Percentiles rank a stretch among this genome's conserved stretches.
Conservation (phyloP, 2,113 vertebrate genomes). For the Perognathus longimembris region DNA sequence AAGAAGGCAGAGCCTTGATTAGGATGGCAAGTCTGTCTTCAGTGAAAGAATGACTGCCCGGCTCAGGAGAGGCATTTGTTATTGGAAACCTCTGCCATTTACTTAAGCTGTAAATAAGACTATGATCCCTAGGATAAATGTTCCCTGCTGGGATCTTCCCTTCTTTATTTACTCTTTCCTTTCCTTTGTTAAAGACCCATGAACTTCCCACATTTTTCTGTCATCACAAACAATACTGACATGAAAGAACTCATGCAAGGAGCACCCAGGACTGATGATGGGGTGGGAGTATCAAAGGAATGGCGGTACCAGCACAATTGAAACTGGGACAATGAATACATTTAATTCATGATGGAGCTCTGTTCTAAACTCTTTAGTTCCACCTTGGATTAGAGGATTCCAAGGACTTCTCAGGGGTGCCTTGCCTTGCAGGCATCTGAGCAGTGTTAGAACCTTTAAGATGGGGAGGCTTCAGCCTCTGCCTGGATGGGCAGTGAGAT, state of each 20-base stretch:
- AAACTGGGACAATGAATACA: background rate
- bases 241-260: background rate
- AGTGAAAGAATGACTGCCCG: background rate
- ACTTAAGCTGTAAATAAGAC: background rate
- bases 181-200: background rate
- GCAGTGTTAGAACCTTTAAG: background rate
- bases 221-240: background rate
- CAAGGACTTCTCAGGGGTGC: background rate
- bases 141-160: background rate
- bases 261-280: background rate
- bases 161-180: background rate
- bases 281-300: background rate
- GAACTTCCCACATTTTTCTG: no score
- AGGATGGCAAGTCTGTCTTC: background rate
- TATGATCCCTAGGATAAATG: background rate
- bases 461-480: background rate
- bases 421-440: background rate
- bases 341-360: background rate
- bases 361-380: background rate
- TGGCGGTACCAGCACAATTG: background rate
- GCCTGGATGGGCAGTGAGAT: background rate
- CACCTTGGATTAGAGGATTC: background rate
- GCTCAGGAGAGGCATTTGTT: slow-evolving; percentile 2
- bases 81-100: background rate
- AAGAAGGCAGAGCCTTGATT: background rate